Evolutionary conservation across 2,888 invertebrate species (phyloP), one percentile per base, ranked within the genome.

Genomic region (Phlogophora meticulosa): DNA sequence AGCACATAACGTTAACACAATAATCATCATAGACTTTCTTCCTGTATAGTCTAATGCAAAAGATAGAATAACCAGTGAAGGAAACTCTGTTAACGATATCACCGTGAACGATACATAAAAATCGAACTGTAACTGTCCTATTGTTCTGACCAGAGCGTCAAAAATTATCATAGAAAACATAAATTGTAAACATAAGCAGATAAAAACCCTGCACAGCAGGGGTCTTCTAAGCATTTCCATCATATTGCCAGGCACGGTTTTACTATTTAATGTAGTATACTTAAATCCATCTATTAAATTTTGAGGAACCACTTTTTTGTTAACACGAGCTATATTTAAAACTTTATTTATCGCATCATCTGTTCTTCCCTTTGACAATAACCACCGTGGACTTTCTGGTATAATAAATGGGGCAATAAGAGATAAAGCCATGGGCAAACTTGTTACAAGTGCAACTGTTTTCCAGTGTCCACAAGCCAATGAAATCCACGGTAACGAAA

Each of bases 361-460:
- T 1, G 91, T 71, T 17, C 90, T 85, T 7, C 91, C 92, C 66
- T 89, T 91, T 13, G 90, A 88, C 3, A 93, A 65, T 10, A 93
- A 72, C 93, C 93, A 94, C 55, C 91, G 86, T 13, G 94, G 91
- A 68, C 94, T 94, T 76, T 94, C 94, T 1, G 93, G 92, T 36
- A 93, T 81, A 22, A 92, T 55, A 15, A 91, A 83, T 10, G 90
- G 91, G 10, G 91, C 84, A 4, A 93, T 40, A 40, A 93, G 10
- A 4, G 89, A 76, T 9, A 91, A 62, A 0, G 78, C 86, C 85
- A 93, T 82, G 1, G 93, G 93, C 20, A 90, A 65, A 68, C 92
- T 92, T 4, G 91, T 93, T 1, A 77, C 92, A 64, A 94, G 81
- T 4, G 89, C 86, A 13, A 92, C 55, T 9, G 71, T 77, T 71